Conservation (phyloP, 2,113 vertebrate genomes). For the Mandrillus leucophaeus region DNA sequence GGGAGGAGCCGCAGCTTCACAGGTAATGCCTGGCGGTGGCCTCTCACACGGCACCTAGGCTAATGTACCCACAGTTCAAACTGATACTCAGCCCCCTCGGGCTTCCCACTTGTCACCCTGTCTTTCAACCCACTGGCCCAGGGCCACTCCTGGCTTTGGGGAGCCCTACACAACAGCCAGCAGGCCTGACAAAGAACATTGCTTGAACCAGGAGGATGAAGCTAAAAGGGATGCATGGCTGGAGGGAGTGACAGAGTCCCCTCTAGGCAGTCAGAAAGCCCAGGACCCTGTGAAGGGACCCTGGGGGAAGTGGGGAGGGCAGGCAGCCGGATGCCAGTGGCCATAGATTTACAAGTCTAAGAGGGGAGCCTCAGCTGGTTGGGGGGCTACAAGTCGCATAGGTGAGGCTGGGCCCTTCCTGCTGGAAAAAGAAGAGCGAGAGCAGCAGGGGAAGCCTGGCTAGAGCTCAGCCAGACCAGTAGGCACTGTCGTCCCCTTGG, state of each 20-base stretch:
- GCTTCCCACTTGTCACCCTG: neutral
- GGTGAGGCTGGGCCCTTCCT: constrained; percentile 97
- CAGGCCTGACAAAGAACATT: constrained; percentile 31
- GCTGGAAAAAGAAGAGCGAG: constrained; percentile 87
- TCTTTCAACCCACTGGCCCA: constrained; percentile 9
- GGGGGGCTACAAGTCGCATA: constrained; percentile 91
- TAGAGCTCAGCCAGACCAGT: neutral
- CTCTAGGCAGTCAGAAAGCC: constrained; percentile 65
- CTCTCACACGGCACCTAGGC: constrained; percentile 67
- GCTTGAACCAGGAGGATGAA: constrained; percentile 22
- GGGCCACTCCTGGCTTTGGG: neutral
- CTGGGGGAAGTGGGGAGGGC: constrained; percentile 75
- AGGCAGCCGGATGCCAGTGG: constrained; percentile 79
- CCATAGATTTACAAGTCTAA: constrained; percentile 87
- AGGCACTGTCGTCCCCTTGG: neutral
- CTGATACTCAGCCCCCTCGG: neutral
- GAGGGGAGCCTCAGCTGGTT: constrained; percentile 92
- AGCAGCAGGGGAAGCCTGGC: constrained; percentile 29
- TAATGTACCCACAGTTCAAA: constrained; percentile 44
- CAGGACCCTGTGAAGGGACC: constrained; percentile 62
- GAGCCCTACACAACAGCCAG: neutral
- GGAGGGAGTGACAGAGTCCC: constrained; percentile 23
- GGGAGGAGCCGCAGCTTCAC: neutral
- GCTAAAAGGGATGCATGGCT: constrained; percentile 19
- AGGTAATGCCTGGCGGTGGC: neutral